These are phyloP conservation scores for Pollimyrus isidori DNA, from an alignment of 2,113 vertebrate genomes.

Conservation along the genomic window DNA sequence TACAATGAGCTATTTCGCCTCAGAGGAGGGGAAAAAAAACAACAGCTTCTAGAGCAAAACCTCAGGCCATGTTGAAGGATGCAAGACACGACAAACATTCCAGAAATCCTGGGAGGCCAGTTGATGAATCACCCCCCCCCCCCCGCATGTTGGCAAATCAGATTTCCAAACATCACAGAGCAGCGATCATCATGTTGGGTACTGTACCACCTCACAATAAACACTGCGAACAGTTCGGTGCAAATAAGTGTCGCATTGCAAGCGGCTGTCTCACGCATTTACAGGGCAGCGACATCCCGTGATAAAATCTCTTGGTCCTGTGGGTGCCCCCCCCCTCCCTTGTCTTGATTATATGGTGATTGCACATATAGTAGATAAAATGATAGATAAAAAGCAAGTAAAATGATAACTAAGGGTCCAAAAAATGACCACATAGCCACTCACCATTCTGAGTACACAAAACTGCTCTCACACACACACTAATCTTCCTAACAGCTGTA, in stretches of 20 bases:
- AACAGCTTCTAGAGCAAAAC: background rate
- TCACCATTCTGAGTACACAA: background rate
- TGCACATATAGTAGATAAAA: background rate
- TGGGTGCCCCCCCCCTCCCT: background rate
- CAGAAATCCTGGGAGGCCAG: background rate
- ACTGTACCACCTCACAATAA: background rate
- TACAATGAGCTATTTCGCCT: conserved; percentile 27
- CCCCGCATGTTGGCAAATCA: background rate
- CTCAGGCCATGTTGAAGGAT: background rate
- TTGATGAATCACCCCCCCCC: background rate
- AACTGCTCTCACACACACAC: background rate
- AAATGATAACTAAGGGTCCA: background rate
- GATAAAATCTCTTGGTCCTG: background rate
- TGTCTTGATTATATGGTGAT: background rate
- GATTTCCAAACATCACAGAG: background rate
- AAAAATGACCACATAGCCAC: background rate
- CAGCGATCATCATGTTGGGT: background rate
- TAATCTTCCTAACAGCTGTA: background rate
- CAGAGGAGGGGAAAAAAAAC: no score
- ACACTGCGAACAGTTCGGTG: background rate
- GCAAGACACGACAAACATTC: background rate
- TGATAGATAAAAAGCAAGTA: background rate
- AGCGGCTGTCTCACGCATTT: background rate
- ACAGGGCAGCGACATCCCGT: background rate
- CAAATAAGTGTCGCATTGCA: background rate